These are phyloP conservation scores for Acridotheres tristis DNA, from an alignment of 2,797 vertebrate species.

Conservation along the genomic window DNA sequence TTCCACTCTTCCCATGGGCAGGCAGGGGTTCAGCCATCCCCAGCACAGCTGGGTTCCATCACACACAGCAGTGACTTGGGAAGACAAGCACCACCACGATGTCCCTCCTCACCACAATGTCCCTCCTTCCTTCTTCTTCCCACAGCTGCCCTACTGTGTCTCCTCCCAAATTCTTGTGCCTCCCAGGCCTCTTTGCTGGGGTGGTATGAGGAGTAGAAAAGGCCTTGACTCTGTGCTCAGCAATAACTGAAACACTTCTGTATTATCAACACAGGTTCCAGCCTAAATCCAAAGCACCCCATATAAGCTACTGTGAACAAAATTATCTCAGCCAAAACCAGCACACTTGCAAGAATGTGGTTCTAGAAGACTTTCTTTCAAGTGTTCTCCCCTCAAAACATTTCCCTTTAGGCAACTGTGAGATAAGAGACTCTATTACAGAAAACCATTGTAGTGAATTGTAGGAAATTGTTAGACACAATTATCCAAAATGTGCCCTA, in stretches of 20 bases:
- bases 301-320: background rate
- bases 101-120: background rate
- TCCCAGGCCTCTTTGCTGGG: background rate
- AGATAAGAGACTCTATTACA: background rate
- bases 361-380: background rate
- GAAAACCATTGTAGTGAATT: background rate
- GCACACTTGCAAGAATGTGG: background rate
- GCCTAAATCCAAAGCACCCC: background rate
- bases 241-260: background rate
- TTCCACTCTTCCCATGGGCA: background rate
- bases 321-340: background rate
- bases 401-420: background rate
- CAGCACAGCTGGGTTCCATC: background rate
- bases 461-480: constrained; percentile 13
- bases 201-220: background rate
- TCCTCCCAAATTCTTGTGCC: background rate
- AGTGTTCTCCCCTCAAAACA: background rate
- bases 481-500: constrained; percentile 27
- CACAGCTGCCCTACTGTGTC: background rate
- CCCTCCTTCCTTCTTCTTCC: background rate
- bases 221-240: background rate
- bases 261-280: background rate
- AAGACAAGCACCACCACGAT: background rate
- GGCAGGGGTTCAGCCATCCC: background rate
- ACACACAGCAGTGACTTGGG: too few species aligned